Conservation (phyloP, 2,888 invertebrate species). For the Celastrina argiolus region DNA sequence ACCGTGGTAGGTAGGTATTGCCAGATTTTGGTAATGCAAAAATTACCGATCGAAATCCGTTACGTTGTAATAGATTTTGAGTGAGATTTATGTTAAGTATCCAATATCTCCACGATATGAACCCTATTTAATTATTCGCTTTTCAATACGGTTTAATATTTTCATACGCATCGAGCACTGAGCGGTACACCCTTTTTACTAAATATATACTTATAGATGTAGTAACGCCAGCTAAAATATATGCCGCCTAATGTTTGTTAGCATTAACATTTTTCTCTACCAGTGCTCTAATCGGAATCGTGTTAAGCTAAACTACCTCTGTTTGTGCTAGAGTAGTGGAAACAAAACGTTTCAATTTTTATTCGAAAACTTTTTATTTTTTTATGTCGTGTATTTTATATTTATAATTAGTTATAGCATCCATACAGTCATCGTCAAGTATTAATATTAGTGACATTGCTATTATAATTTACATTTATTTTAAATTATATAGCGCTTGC, state of each 20-base stretch:
- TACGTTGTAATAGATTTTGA: slow-evolving; percentile 9
- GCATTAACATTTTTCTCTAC: not conserved
- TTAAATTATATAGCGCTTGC: not conserved
- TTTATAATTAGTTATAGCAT: slow-evolving; percentile 11
- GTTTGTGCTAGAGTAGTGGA: slow-evolving; percentile 31
- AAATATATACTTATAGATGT: no score
- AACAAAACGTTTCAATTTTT: slow-evolving; percentile 18
- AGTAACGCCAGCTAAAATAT: not conserved
- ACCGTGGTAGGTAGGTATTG: not conserved
- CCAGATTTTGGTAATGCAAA: not conserved
- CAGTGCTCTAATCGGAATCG: not conserved
- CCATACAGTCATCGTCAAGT: slow-evolving; percentile 4
- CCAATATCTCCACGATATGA: slow-evolving; percentile 15
- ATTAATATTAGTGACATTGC: slow-evolving; percentile 15
- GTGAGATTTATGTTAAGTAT: slow-evolving; percentile 18
- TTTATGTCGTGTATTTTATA: slow-evolving; percentile 20
- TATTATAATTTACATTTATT: slow-evolving; percentile 1
- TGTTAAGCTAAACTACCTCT: slow-evolving; percentile 16
- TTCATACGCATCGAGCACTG: not conserved
- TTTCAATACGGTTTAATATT: not conserved
- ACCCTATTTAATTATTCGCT: slow-evolving; percentile 18
- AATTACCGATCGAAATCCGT: not conserved
- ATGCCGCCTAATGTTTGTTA: not conserved
- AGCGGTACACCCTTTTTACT: not conserved
- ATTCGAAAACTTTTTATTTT: slow-evolving; percentile 20